Conservation (phyloP, 1,140 invertebrate genomes). For the Bombus balteatus region DNA sequence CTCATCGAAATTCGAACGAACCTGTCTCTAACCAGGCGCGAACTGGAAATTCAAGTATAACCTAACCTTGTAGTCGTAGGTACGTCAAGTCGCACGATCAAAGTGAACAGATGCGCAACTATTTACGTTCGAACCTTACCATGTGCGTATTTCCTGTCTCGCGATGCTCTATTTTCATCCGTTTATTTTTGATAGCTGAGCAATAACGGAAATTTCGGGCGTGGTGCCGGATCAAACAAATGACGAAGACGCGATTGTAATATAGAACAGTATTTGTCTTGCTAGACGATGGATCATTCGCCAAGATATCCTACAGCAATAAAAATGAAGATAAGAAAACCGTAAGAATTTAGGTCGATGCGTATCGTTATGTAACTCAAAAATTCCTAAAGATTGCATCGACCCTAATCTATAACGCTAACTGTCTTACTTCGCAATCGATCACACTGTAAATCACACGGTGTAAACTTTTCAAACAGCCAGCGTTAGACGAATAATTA, state of each 20-base stretch:
- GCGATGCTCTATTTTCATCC: constrained; percentile 28
- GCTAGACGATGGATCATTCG: background rate
- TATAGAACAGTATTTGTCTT: background rate
- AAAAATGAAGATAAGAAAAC: background rate
- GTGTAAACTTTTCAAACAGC: background rate
- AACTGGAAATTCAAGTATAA: constrained; percentile 24
- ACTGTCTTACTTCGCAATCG: background rate
- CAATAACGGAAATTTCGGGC: background rate
- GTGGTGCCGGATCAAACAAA: background rate
- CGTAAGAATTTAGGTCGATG: background rate
- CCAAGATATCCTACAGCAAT: background rate
- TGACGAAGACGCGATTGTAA: background rate
- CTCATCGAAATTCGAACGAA: constrained; percentile 34
- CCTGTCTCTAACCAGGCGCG: background rate
- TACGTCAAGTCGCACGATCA: background rate
- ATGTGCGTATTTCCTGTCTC: background rate
- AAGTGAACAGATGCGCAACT: constrained; percentile 4
- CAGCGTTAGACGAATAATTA: background rate
- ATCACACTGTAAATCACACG: background rate
- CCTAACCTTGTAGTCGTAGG: background rate
- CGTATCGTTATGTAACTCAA: background rate
- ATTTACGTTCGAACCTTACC: constrained; percentile 6
- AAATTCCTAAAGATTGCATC: background rate
- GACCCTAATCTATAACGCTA: background rate
- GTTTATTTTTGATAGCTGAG: constrained; percentile 21